Evolutionary conservation across 2,797 vertebrate genomes (phyloP), one percentile per base, ranked within the genome.

Genomic region (Tauraco hartlaubi): DNA sequence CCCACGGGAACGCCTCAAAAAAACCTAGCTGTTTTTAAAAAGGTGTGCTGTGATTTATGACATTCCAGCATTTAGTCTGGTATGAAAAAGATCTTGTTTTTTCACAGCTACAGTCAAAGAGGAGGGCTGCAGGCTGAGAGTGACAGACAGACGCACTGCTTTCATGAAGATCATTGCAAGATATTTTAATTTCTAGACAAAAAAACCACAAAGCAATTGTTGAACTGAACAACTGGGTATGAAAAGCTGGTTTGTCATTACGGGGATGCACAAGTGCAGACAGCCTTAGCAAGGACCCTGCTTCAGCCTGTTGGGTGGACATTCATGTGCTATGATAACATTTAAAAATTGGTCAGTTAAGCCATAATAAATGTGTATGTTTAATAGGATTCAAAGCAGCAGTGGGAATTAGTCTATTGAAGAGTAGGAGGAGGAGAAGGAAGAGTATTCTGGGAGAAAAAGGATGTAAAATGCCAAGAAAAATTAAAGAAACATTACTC

Each of bases 1-100:
- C 41, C 58, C 18, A 0, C 2, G 0, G 15, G 37, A 88, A 8
- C 2, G 0, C 28, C 31, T 22, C 1, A 2, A 26, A 48, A 76
- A 67, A 43, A 55, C 11, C 19, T 5, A 6, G 12, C 12, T 62
- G 49, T 41, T 71, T 92, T 80, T 25, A 10, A 56, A 59, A 75
- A 64, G 74, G 61, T 26, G 31, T 61, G 69, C 0, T 1, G 56
- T 74, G 66, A 90, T 93, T 93, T 84, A 61, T 66, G 81, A 31
- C 85, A 79, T 91, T 86, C 71, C 77, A 72, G 59, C 77, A 56
- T 58, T 72, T 39, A 72, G 25, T 26, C 54, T 43, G 59, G 39
- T 25, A 35, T 86, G 91, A 89, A 94, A 59, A 77, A 77, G 49
- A 31, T 61, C 61, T 33, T 63, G 84, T 2, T 37, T 68, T 77